Evolutionary conservation across 2,113 vertebrate species (phyloP), one percentile per base, ranked within the genome.

Genomic region (Fregata magnificens): DNA sequence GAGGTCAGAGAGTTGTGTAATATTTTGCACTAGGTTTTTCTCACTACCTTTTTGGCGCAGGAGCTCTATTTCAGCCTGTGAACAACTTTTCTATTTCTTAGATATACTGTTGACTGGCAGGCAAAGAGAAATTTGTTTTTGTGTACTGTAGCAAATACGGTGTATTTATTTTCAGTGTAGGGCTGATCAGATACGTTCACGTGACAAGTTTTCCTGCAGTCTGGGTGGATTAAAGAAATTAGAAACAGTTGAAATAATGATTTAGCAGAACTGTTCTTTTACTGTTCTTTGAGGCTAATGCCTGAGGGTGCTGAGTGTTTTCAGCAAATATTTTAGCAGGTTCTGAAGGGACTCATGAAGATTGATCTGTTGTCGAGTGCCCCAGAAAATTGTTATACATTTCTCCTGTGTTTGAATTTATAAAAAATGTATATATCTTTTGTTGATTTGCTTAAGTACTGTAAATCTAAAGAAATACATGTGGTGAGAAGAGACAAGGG

Each of bases 121-220:
- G 50, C 16, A n/a, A 61, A 52, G 4, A 58, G 16, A 45, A 47
- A 22, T 56, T 18, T 74, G 17, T 17, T 50, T 73, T 82, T 32
- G 45, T 52, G 11, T 34, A 13, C 20, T 15, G 28, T 32, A 32
- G 24, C 55, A 55, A 49, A 47, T 29, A 29, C 0, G 0, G 3
- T 52, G 14, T 66, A 11, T 40, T 69, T 74, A 40, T 88, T 92
- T 80, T 70, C 62, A 63, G 1, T 11, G 20, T 22, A 58, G 26
- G 34, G 24, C 28, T 88, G 82, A 63, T 81, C 36, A 81, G 47
- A 61, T 53, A 28, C 38, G 55, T 91, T 32, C 26, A 52, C 1
- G 4, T 67, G 65, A 66, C 18, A 44, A 25, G 21, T 85, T 93
- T 65, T 84, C 11, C 15, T 45, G 58, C 21, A n/a, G 50, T 53